A percentile compares a stretch with the other conserved stretches of the same genome.
phyloP scores from a whole-genome alignment of 2,888 invertebrate species.

The Synergus itoensis region DNA sequence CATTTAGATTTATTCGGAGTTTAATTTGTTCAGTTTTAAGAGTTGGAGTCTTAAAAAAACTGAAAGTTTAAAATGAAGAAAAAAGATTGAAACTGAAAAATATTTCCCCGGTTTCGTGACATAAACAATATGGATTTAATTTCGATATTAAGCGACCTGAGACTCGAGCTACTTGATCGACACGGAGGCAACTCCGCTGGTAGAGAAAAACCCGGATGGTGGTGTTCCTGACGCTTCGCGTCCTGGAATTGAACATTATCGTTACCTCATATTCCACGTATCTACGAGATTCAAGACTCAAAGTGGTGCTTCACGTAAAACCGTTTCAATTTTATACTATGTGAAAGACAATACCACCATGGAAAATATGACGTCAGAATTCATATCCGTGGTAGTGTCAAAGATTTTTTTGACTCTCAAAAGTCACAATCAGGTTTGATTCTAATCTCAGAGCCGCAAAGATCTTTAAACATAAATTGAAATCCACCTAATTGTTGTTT shows the following conservation, averaged over 20 bases:
- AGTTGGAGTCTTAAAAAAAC: background rate
- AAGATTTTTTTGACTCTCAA: conserved; percentile 19
- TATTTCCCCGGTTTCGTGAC: background rate
- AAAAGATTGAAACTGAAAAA: background rate
- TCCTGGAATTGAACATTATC: conserved; percentile 59
- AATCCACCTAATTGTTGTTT: background rate
- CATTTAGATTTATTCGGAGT: too few species aligned
- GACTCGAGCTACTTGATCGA: conserved; percentile 83
- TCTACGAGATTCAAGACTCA: conserved; percentile 45
- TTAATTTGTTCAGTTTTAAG: too few species aligned
- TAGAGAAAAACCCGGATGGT: conserved; percentile 79
- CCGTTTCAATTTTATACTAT: conserved; percentile 17
- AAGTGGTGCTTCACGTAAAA: conserved; percentile 35
- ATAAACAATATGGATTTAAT: background rate
- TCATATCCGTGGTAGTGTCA: conserved; percentile 39
- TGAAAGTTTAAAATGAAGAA: background rate
- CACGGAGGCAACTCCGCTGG: conserved; percentile 81
- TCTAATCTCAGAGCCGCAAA: background rate
- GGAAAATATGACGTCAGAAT: conserved; percentile 16
- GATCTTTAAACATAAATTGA: background rate
- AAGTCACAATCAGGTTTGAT: background rate
- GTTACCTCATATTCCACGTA: conserved; percentile 50
- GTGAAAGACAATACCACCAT: conserved; percentile 35
- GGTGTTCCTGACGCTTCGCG: conserved; percentile 78
- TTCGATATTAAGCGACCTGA: conserved; percentile 50